Base-by-base conservation (phyloP, 1,140 invertebrate species). In the Drosophila parabipectinata region DNA sequence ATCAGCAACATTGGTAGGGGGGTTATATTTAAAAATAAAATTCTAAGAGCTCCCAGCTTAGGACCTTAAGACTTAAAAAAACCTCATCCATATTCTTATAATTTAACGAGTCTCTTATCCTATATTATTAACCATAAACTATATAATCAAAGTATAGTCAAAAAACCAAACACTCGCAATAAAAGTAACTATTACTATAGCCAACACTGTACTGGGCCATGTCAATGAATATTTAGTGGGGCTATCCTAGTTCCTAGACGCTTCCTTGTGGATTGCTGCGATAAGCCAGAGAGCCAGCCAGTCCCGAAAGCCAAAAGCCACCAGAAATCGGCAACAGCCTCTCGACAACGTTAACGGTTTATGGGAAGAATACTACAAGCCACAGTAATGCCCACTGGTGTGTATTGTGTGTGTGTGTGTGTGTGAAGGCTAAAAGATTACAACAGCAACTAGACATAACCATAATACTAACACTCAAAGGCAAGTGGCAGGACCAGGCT, bases 261-360 rank as follows among this genome's bases (percentile, higher is more conserved):
- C 56, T 64, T 28, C 5, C 4, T 7, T 41, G 61, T 47, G 64
- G 78, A 82, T 77, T 74, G 71, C 47, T 67, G 82, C 62, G 83
- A 87, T 87, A 88, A 87, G 83, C 58, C 80, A 76, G 63, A 78
- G 77, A 78, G 82, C 52, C 78, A 4, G 41, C 21, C 18, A 44
- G 5, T 14, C 34, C 73, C 51, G 69, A 60, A 67, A 81, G 69
- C 87, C 74, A 81, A 63, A 68, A 60, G 39, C 34, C 45, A 66
- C 34, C 45, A 54, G 64, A 59, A 71, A 85, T 67, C 81, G 78
- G 82, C 83, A 69, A 72, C 62, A 69, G 62, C 71, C 63, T 59
- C 63, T 59, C 63, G 64, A 78, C 63, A 61, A 78, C 79, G 76
- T 88, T 87, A 87, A 88, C 83, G 88, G 83, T 87, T 87, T 88